Evolutionary conservation across 2,113 vertebrate species (phyloP).

Genomic region (Trichomycterus rosablanca): DNA sequence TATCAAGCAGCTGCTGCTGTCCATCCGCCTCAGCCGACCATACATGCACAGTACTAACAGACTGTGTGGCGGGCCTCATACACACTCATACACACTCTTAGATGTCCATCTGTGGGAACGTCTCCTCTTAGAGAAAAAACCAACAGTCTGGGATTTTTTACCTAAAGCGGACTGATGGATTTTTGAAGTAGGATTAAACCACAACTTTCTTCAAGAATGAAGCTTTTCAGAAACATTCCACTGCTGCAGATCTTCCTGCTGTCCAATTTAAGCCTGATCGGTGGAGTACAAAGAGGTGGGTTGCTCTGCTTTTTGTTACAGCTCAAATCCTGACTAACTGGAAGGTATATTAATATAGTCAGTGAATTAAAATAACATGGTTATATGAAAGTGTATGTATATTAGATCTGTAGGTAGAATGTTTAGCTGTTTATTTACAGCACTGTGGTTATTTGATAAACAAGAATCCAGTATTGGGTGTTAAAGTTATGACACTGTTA

Average conservation of each 20-base stretch:
- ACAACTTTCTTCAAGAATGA: conserved; percentile 71
- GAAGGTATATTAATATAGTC: neutral
- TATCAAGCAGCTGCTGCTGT: conserved; percentile 80
- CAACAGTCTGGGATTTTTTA: conserved; percentile 46
- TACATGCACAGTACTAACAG: conserved; percentile 60
- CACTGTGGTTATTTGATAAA: neutral
- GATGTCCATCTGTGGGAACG: conserved; percentile 52
- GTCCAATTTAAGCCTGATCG: conserved; percentile 68
- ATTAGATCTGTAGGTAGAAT: too few relatives aligned
- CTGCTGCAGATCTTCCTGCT: conserved; percentile 68
- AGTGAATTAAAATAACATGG: too few relatives aligned
- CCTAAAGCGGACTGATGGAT: conserved; percentile 62
- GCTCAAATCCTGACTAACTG: conserved; percentile 8
- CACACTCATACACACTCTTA: conserved; percentile 29
- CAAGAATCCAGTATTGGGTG: neutral
- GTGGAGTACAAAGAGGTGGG: conserved; percentile 82
- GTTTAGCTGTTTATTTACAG: neutral
- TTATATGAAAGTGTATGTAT: too few relatives aligned
- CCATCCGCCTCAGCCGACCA: conserved; percentile 75
- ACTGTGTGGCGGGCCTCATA: conserved; percentile 55
- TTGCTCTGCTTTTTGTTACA: conserved; percentile 7
- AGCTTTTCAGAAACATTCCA: conserved; percentile 66
- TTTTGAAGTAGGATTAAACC: conserved; percentile 53
- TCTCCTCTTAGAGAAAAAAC: conserved; percentile 36
- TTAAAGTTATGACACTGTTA: conserved; percentile 5